A percentile compares a stretch with the other conserved stretches of the same genome.
phyloP scores from a whole-genome alignment of 2,113 vertebrate genomes.

The Amphilophus citrinellus region DNA sequence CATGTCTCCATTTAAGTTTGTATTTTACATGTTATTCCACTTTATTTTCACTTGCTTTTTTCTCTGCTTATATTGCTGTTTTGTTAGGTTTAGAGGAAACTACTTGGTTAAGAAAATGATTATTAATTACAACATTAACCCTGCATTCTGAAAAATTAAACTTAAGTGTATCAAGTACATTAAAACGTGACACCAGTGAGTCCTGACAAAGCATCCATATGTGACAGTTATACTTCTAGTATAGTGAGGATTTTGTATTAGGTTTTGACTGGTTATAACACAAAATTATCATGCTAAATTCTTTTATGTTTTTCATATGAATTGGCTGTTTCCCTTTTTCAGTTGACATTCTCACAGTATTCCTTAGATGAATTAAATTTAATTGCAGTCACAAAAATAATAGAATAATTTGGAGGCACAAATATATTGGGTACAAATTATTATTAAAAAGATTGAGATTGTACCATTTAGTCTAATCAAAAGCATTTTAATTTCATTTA shows the following conservation, averaged over 20 bases:
- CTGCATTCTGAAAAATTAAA: background rate
- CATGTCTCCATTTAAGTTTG: background rate
- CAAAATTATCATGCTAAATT: background rate
- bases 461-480: background rate
- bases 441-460: background rate
- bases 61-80: too few relatives aligned
- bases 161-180: background rate
- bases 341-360: background rate
- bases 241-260: background rate
- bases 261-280: background rate
- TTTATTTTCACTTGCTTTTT: too few relatives aligned
- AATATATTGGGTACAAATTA: background rate
- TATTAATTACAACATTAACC: too few relatives aligned
- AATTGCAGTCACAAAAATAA: background rate
- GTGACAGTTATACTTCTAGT: background rate
- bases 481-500: background rate
- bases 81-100: too few relatives aligned
- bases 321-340: background rate
- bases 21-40: too few relatives aligned
- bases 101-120: too few relatives aligned
- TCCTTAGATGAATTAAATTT: background rate
- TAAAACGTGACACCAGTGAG: background rate
- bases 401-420: background rate
- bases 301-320: background rate
- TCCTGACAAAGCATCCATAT: background rate